phyloP scores from a whole-genome alignment of 2,888 invertebrate genomes.

The Antitype chi region DNA sequence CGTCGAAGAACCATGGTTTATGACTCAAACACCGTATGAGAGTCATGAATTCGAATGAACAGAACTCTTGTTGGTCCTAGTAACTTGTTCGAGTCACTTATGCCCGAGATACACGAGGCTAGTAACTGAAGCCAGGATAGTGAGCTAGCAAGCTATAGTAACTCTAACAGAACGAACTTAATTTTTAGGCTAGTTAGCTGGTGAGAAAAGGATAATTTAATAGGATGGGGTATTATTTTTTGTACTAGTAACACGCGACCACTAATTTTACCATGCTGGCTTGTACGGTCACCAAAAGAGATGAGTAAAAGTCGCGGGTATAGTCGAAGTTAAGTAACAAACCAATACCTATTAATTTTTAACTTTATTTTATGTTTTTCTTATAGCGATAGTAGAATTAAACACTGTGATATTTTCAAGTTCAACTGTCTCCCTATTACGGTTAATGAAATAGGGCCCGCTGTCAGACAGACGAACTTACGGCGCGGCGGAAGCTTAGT shows the following conservation, averaged over 20 bases:
- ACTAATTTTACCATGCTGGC: background rate
- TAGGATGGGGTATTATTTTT: background rate
- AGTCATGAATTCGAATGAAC: slow-evolving; percentile 64
- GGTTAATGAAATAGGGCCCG: too few relatives aligned
- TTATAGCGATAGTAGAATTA: too few relatives aligned
- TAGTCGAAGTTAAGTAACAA: too few relatives aligned
- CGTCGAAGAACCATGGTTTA: slow-evolving; percentile 76
- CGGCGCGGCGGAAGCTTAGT: too few relatives aligned
- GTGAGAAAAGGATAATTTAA: background rate
- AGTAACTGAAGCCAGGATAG: background rate
- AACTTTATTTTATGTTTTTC: too few relatives aligned
- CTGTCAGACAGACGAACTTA: too few relatives aligned
- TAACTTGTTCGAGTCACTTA: slow-evolving; percentile 36
- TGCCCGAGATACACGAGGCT: background rate
- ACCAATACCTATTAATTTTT: too few relatives aligned
- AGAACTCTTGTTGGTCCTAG: slow-evolving; percentile 45
- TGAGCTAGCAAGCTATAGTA: background rate
- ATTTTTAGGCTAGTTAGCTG: background rate
- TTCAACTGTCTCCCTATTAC: too few relatives aligned
- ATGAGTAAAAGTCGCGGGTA: too few relatives aligned
- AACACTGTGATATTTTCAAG: too few relatives aligned
- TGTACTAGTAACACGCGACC: background rate
- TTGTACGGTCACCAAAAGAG: background rate
- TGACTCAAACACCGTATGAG: slow-evolving; percentile 70
- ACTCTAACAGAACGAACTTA: background rate